Conservation (phyloP, 2,888 invertebrate genomes). For the Caenorhabditis sinica region DNA sequence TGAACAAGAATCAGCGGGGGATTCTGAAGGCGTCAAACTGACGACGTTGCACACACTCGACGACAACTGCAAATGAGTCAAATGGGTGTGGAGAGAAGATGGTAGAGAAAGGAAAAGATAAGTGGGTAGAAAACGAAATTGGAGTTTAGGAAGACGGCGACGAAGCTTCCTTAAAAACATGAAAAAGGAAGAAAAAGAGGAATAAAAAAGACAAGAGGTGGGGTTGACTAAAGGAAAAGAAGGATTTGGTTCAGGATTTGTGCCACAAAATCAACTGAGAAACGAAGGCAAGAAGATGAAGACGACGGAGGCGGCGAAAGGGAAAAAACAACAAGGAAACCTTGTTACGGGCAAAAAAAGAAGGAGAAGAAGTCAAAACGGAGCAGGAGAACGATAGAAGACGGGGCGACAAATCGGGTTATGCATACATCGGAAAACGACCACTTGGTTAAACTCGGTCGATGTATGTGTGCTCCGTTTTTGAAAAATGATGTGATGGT, state of each 20-base stretch:
- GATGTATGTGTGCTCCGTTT: slow-evolving; percentile 3
- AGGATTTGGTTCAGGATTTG: slow-evolving; percentile 55
- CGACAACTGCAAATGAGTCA: slow-evolving; percentile 38
- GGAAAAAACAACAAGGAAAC: slow-evolving; percentile 57
- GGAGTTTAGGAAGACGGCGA: slow-evolving; percentile 34
- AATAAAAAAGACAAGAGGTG: slow-evolving; percentile 35
- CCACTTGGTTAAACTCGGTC: slow-evolving; percentile 30
- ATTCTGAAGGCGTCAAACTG: slow-evolving; percentile 38
- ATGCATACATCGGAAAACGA: slow-evolving; percentile 55
- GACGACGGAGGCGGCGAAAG: slow-evolving; percentile 46
- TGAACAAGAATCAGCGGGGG: not conserved
- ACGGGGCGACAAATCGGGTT: slow-evolving; percentile 58
- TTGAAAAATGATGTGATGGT: slow-evolving; percentile 25
- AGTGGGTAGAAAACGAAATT: slow-evolving; percentile 54
- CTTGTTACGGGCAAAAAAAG: slow-evolving; percentile 50
- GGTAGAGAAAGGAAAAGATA: slow-evolving; percentile 31
- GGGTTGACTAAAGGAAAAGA: slow-evolving; percentile 18
- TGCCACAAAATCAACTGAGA: slow-evolving; percentile 42
- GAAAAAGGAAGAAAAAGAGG: slow-evolving; percentile 15
- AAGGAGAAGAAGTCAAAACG: slow-evolving; percentile 42
- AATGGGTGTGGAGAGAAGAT: slow-evolving; percentile 3
- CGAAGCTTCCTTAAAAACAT: slow-evolving; percentile 9
- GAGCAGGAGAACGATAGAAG: slow-evolving; percentile 50
- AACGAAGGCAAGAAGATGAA: slow-evolving; percentile 5
- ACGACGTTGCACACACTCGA: slow-evolving; percentile 8